Evolutionary conservation across 37 sponge, comb jelly and placozoan genomes (phyloP), one percentile per base, ranked within the genome.

Genomic region (Ephydatia muelleri): DNA sequence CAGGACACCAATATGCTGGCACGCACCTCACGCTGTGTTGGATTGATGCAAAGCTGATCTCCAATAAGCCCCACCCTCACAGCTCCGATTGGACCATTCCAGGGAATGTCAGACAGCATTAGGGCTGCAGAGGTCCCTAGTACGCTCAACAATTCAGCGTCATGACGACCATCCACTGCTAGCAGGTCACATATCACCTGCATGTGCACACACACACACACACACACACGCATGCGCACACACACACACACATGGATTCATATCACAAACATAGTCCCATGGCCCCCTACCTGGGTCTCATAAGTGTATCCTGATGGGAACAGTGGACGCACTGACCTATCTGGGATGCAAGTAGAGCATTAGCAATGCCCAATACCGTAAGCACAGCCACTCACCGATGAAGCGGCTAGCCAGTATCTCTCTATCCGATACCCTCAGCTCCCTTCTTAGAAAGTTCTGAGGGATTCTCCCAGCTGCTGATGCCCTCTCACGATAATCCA

Each of bases 81-180:
- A 68, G 93, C 93, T 79, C 94, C 94, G 12, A 91, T 66, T 16
- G 94, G 94, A 11, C 85, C 88, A 48, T 75, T 83, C 87, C 96
- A 93, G 0, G 96, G 96, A 3, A 93, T 92, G 77, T 87, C 83
- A 0, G 96, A 93, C 67, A 95, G 47, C 21, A 70, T 32, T 0
- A 95, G 88, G 0, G 96, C 91, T 49, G 96, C 96, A 57, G 93
- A 83, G 9, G 96, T 93, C 36, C 94, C 96, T 81, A 93, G 93
- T 33, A 95, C 80, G 25, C 75, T 72, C 48, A 88, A 22, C 19
- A 95, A 69, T 21, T 87, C 91, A 8, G 91, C 88, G 69, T 95
- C 93, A 27, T 81, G 65, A 3, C 37, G 28, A 35, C 81, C 83
- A 76, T 92, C 96, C 25, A 73, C 64, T 3, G 93, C 76, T 65